A percentile compares a stretch with the other conserved stretches of the same genome.
Evolutionary conservation across 2,888 invertebrate genomes (phyloP).

Genomic region (Cordilura impudica): DNA sequence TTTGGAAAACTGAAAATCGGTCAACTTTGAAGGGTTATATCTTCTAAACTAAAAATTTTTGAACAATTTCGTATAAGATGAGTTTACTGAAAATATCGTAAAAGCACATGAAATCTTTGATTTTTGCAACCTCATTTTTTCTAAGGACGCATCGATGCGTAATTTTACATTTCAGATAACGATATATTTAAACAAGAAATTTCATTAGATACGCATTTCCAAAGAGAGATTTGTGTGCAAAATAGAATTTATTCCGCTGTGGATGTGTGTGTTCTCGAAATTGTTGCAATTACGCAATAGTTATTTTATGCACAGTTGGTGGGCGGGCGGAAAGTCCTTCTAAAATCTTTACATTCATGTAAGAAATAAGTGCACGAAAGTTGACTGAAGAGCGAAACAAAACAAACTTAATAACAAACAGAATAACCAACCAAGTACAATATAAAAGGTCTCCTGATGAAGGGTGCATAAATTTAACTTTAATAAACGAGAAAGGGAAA

Average conservation of each 20-base stretch:
- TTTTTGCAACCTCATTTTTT: too few relatives aligned
- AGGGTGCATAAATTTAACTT: constrained; percentile 37
- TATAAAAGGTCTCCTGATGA: constrained; percentile 13
- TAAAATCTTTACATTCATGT: neutral
- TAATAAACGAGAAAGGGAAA: constrained; percentile 1
- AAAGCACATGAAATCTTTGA: too few relatives aligned
- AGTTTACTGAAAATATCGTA: too few relatives aligned
- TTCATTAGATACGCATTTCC: constrained; percentile 51
- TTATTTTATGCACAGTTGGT: constrained; percentile 17
- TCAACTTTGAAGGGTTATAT: too few relatives aligned
- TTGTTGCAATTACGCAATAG: constrained; percentile 47
- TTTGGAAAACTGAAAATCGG: too few relatives aligned
- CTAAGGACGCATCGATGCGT: too few relatives aligned
- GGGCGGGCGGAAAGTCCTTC: constrained; percentile 24
- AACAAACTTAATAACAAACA: constrained; percentile 42
- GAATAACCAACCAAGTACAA: neutral
- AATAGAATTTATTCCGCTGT: constrained; percentile 32
- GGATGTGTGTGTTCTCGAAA: constrained; percentile 13
- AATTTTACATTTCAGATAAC: too few relatives aligned
- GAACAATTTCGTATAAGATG: too few relatives aligned
- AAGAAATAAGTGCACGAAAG: constrained; percentile 4
- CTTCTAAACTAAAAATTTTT: too few relatives aligned
- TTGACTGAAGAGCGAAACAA: neutral
- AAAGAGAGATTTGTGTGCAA: constrained; percentile 38
- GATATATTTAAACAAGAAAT: constrained; percentile 23